These are phyloP conservation scores for Pectinophora gossypiella DNA, from an alignment of 1,140 invertebrate genomes.

Conservation along the genomic window DNA sequence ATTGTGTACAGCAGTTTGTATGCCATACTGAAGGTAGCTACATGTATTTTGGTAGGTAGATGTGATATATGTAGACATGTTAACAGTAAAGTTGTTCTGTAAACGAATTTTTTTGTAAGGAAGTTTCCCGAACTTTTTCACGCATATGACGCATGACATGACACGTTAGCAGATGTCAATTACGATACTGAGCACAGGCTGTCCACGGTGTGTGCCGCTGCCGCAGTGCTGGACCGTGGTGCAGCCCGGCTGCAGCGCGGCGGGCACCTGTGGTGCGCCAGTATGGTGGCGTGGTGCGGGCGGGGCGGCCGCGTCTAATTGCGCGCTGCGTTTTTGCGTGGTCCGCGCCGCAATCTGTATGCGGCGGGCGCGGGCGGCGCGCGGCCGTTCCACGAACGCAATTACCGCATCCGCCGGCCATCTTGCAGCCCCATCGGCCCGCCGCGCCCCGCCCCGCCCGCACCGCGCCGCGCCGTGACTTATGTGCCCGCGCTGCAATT, in stretches of 20 bases:
- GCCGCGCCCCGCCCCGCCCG: neutral
- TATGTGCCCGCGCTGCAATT: conserved; percentile 35
- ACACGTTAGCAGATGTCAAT: too few relatives aligned
- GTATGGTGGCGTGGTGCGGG: neutral
- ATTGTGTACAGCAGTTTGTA: too few relatives aligned
- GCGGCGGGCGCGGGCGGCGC: conserved; percentile 18
- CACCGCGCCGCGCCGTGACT: conserved; percentile 18
- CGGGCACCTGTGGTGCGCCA: neutral
- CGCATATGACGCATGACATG: too few relatives aligned
- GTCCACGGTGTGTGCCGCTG: neutral
- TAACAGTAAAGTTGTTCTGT: too few relatives aligned
- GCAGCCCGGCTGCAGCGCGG: neutral
- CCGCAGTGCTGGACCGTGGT: neutral
- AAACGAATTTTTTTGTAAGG: too few relatives aligned
- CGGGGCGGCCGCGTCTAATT: conserved; percentile 32
- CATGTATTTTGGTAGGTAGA: too few relatives aligned
- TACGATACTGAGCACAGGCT: too few relatives aligned
- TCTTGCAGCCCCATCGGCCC: conserved; percentile 30
- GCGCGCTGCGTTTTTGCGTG: conserved; percentile 17
- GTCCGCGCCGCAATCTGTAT: conserved; percentile 34
- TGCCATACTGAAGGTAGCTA: too few relatives aligned
- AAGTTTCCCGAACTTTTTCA: too few relatives aligned
- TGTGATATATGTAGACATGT: too few relatives aligned
- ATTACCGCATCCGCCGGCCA: conserved; percentile 64
- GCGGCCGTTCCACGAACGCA: conserved; percentile 52